These are phyloP conservation scores for Zenarchopterus dispar DNA, from an alignment of 2,797 vertebrate species.

Conservation along the genomic window DNA sequence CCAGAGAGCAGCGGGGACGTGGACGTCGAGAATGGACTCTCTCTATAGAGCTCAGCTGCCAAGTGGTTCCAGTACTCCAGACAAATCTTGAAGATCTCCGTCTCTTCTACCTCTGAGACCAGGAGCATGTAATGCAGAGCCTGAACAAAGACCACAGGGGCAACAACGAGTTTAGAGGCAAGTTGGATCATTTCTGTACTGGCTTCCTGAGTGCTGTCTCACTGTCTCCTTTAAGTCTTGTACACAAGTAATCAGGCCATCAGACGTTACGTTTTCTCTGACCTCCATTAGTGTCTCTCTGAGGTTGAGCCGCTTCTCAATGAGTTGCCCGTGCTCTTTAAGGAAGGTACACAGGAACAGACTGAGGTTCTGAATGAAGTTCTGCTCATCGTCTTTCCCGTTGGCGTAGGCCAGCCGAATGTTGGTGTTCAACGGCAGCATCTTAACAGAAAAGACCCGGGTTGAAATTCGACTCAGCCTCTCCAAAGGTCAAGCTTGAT, in stretches of 20 bases:
- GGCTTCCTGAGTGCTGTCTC: too few relatives aligned
- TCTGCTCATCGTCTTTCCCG: slow-evolving; percentile 98
- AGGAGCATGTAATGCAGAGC: slow-evolving; percentile 88
- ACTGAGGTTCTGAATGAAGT: slow-evolving; percentile 98
- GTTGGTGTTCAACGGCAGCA: slow-evolving; percentile 93
- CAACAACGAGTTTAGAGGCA: too few relatives aligned
- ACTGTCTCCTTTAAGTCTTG: too few relatives aligned
- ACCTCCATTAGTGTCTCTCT: slow-evolving; percentile 98
- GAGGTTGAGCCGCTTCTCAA: slow-evolving; percentile 94
- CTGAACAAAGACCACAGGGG: slow-evolving; percentile 25
- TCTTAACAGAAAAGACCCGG: slow-evolving; percentile 1
- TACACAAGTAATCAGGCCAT: background rate
- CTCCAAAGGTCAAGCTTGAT: too few relatives aligned
- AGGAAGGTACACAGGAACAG: slow-evolving; percentile 98
- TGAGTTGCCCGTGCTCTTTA: slow-evolving; percentile 95
- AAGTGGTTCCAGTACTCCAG: slow-evolving; percentile 99
- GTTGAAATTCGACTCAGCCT: background rate
- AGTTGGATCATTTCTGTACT: too few relatives aligned
- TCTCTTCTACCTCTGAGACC: slow-evolving; percentile 98
- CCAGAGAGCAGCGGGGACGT: slow-evolving; percentile 90
- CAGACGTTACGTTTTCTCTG: slow-evolving; percentile 27
- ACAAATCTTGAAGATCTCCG: slow-evolving; percentile 98
- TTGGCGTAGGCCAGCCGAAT: slow-evolving; percentile 94
- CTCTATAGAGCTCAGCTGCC: slow-evolving; percentile 95
- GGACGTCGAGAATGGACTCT: slow-evolving; percentile 95